Evolutionary conservation across 2,113 vertebrate species (phyloP).

Genomic region (Rhagologus leucostigma): DNA sequence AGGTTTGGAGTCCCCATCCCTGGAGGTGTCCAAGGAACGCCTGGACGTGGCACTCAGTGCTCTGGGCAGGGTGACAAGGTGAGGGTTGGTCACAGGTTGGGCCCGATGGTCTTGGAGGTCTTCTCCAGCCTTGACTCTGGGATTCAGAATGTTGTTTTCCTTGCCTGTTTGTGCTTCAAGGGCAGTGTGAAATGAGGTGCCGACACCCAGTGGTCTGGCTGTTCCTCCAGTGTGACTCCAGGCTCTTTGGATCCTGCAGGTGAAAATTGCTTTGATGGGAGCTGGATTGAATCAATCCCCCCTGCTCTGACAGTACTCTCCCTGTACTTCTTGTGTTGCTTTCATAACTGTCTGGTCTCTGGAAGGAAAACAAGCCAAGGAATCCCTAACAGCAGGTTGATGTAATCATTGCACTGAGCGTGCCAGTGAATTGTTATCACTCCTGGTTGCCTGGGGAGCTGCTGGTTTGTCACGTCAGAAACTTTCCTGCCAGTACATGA

Average conservation of each 20-base stretch:
- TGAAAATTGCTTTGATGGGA: background rate
- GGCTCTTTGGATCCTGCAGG: background rate
- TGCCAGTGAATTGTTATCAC: constrained; percentile 8
- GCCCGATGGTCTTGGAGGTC: fast-evolving
- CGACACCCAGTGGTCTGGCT: background rate
- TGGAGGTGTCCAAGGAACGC: background rate
- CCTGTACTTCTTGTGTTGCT: background rate
- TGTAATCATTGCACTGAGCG: background rate
- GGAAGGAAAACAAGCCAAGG: constrained; percentile 11
- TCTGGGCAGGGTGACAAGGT: background rate
- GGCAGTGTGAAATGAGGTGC: background rate
- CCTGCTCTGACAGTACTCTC: background rate
- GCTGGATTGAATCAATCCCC: background rate
- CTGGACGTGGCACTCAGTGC: background rate
- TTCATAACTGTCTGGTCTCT: background rate
- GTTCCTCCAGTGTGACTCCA: background rate
- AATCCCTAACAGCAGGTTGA: constrained; percentile 11
- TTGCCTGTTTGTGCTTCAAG: background rate
- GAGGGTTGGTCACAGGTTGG: background rate
- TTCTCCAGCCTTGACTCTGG: background rate
- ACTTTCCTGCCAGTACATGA: background rate
- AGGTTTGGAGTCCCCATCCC: background rate
- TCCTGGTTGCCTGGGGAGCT: constrained; percentile 4
- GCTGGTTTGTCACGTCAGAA: background rate
- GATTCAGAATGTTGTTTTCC: background rate